Evolutionary conservation across 2,113 vertebrate genomes (phyloP), one percentile per base, ranked within the genome.

Genomic region (Chlorodrepanis virens): DNA sequence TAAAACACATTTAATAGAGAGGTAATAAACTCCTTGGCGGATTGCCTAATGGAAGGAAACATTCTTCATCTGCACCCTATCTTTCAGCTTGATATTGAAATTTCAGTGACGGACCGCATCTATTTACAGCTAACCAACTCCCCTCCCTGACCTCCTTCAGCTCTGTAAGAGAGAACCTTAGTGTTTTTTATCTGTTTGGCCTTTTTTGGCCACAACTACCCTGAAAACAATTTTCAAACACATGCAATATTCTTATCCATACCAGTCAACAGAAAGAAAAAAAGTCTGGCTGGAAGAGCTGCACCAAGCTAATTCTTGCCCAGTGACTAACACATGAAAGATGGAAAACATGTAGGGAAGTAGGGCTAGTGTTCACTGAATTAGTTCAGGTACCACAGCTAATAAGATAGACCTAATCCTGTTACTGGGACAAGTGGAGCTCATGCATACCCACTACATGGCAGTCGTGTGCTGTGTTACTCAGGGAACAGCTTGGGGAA

Each of bases 341-440:
- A 56, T 35, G 33, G 44, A 71, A 92, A 94, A 89, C 16, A 24
- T 10, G 25, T 29, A 75, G 40, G 27, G 60, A 81, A 83, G 78
- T 83, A 59, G n/a, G 45, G 63, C 52, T 56, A 42, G 17, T 24
- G 71, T 59, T 83, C 56, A 77, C 67, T 52, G 71, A 85, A 95
- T 96, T 82, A 89, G 90, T 95, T 93, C 56, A 75, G 88, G 72
- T 87, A 76, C 69, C 77, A 95, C 40, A 93, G 76, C 76, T 94
- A 96, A 94, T 45, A 82, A 95, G 88, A 90, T 76, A 89, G 90
- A 92, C 47, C n/a, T 89, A 94, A 96, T 94, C 92, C 83, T 81
- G 27, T 93, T 96, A 90, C 33, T 14, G 49, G 76, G 77, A 94
- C 86, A 93, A 89, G 37, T 24, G 37, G 74, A 93, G 79, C 31